Evolutionary conservation across 2,113 vertebrate genomes (phyloP).

Genomic region (Ceyx cyanopectus): DNA sequence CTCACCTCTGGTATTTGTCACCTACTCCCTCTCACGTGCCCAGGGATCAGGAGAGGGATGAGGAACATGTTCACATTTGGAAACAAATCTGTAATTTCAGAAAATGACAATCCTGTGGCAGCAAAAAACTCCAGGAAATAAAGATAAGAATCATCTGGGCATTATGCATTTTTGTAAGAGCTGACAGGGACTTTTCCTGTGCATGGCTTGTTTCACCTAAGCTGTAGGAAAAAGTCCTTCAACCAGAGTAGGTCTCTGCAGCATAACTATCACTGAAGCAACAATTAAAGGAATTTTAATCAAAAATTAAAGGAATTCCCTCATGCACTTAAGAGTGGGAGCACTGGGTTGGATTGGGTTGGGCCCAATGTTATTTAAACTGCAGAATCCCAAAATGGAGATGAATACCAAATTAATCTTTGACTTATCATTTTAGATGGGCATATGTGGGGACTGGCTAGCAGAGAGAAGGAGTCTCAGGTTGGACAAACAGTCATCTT

Average conservation of each 20-base stretch:
- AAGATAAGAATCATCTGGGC: background rate
- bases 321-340: background rate
- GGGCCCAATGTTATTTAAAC: background rate
- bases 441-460: background rate
- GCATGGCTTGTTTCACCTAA: background rate
- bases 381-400: background rate
- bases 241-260: background rate
- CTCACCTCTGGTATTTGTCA: background rate
- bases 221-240: background rate
- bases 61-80: background rate
- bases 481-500: background rate
- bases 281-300: background rate
- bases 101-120: background rate
- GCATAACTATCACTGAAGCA: background rate
- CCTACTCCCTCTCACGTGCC: background rate
- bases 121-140: background rate
- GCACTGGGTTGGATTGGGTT: background rate
- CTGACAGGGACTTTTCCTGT: background rate
- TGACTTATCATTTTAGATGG: background rate
- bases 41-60: background rate
- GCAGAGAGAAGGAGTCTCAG: background rate
- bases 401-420: background rate
- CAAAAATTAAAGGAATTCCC: background rate
- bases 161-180: background rate
- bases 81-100: constrained; percentile 5